Evolutionary conservation across 2,797 vertebrate species (phyloP).

Genomic region (Tenualosa ilisha): DNA sequence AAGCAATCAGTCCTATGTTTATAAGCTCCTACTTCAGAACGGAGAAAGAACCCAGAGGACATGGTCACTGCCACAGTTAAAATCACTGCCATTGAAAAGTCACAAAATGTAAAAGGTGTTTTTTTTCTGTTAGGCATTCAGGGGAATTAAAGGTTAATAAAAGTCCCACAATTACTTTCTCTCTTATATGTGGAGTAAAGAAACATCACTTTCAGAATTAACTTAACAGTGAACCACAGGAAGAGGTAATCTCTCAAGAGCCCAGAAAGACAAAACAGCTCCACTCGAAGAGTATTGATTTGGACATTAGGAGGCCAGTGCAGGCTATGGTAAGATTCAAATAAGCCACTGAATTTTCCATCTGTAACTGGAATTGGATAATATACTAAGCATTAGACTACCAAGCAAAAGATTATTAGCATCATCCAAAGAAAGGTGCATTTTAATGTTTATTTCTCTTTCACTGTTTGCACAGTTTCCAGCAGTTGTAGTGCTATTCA

Average conservation of each 20-base stretch:
- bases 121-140: slow-evolving; percentile 25
- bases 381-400: background rate
- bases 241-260: background rate
- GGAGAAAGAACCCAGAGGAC: slow-evolving; percentile 36
- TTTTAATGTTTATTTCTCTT: no score
- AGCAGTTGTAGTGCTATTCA: no score
- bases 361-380: background rate
- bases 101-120: slow-evolving; percentile 32
- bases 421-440: background rate
- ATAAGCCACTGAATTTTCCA: background rate
- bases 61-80: slow-evolving; percentile 35
- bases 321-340: background rate
- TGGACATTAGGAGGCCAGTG: background rate
- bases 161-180: slow-evolving; percentile 45
- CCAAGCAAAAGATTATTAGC: background rate
- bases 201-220: slow-evolving; percentile 35
- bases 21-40: slow-evolving; percentile 31
- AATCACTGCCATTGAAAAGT: slow-evolving; percentile 42
- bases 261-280: background rate
- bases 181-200: slow-evolving; percentile 36
- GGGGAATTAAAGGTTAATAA: slow-evolving; percentile 47
- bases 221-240: background rate
- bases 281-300: background rate
- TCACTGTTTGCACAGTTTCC: no score
- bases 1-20: slow-evolving; percentile 37